Base-by-base conservation (phyloP, 2,113 vertebrate species). In the Corvus cornix region DNA sequence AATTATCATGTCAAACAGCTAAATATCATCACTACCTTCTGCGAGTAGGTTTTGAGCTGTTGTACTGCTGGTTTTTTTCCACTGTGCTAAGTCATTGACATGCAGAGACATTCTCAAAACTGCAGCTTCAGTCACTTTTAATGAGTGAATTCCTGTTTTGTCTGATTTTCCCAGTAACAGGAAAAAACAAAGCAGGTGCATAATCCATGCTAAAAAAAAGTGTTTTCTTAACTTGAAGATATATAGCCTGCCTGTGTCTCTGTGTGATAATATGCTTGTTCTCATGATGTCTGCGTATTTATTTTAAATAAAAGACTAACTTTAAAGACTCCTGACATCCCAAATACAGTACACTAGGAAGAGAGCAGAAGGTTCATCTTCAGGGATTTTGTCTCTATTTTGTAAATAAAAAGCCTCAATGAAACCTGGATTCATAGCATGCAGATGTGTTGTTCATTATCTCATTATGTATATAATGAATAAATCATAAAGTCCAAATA, bases 401-500 rank as follows among this genome's bases (percentile, higher is more conserved):
- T 86, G 72, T 95, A 84, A 93, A 89, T 80, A 77, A 88, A 82
- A 94, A 90, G 11, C 33, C 24, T 89, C 41, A 89, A 11, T 59
- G 78, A 90, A 96, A 88, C 67, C 53, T 83, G 73, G 21, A 82
- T 70, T 90, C 75, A 51, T 60, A 77, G 19, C 64, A 80, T 83
- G 75, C 78, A 94, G 91, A 91, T 70, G 39, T 74, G 48, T 80
- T 94, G 51, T 63, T 96, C 90, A 67, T 96, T 94, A 88, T 93
- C 51, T 86, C 85, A 83, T 85, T 84, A 94, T 80, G 55, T 83
- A 81, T 74, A 70, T 83, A 96, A 96, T 93, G 87, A 96, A 97
- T 96, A 94, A 96, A 95, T 86, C 84, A 96, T 94, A 90, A 91
- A 92, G 55, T 70, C 63, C 72, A 91, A 93, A 90, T 85, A 93